Percentiles rank a stretch among this genome's conserved stretches.
phyloP scores from a whole-genome alignment of 2,797 vertebrate genomes.

The Neoniphon sammara region DNA sequence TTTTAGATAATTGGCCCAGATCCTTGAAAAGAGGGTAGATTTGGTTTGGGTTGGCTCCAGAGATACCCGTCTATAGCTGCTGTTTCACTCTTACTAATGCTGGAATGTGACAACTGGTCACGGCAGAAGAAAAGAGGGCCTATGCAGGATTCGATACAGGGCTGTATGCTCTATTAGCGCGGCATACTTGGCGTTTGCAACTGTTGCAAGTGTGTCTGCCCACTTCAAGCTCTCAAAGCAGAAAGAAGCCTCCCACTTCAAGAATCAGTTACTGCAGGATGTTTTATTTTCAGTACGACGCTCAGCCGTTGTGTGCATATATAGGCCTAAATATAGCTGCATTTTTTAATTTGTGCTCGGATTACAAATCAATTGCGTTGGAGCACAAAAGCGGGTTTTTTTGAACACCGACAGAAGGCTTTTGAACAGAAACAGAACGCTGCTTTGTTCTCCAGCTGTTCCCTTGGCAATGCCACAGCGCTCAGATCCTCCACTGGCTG shows the following conservation, averaged over 20 bases:
- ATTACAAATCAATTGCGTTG: constrained; percentile 55
- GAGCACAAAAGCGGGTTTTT: constrained; percentile 47
- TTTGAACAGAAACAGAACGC: constrained; percentile 69
- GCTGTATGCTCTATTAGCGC: constrained; percentile 58
- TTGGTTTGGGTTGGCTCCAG: constrained; percentile 65
- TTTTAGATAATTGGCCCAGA: constrained; percentile 70
- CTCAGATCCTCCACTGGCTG: constrained; percentile 57
- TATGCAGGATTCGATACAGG: constrained; percentile 75
- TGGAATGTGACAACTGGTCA: constrained; percentile 81
- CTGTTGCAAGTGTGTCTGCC: constrained; percentile 62
- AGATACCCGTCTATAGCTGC: constrained; percentile 64
- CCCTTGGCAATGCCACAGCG: constrained; percentile 54
- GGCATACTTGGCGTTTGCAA: constrained; percentile 60
- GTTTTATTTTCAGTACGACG: constrained; percentile 24
- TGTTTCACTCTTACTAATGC: constrained; percentile 66
- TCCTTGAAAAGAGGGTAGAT: constrained; percentile 73
- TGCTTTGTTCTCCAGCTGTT: constrained; percentile 77
- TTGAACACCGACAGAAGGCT: constrained; percentile 62
- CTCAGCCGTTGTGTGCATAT: constrained; percentile 10
- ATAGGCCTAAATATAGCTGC: constrained; percentile 30
- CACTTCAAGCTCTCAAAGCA: constrained; percentile 47
- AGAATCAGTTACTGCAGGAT: constrained; percentile 20
- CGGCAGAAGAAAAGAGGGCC: constrained; percentile 72
- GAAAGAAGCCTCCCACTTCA: constrained; percentile 16
- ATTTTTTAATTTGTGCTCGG: constrained; percentile 52